Conservation (phyloP, 1,140 invertebrate genomes). For the Dendroctonus ponderosae region DNA sequence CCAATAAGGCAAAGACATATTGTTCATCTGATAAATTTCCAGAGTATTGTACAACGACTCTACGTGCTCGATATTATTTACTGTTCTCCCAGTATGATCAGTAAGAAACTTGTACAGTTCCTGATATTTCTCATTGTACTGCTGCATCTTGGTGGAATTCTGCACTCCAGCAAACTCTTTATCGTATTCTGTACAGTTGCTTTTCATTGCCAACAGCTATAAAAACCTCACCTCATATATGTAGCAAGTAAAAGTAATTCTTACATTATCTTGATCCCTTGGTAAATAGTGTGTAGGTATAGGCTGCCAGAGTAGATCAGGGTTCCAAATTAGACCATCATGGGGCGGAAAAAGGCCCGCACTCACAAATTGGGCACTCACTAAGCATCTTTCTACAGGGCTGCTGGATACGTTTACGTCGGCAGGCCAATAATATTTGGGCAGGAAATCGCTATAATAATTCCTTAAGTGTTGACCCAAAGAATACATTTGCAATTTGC, state of each 20-base stretch:
- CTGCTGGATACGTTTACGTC: conserved; percentile 76
- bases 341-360: conserved; percentile 80
- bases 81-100: conserved; percentile 64
- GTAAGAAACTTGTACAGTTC: conserved; percentile 65
- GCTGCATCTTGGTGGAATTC: conserved; percentile 55
- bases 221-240: conserved; percentile 29
- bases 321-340: conserved; percentile 68
- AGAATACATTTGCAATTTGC: conserved; percentile 73
- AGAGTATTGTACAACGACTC: conserved; percentile 74
- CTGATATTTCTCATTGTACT: conserved; percentile 57
- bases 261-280: conserved; percentile 45
- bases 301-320: conserved; percentile 78
- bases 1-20: conserved; percentile 69
- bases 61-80: conserved; percentile 64
- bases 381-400: conserved; percentile 77
- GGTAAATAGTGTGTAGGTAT: conserved; percentile 79
- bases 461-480: conserved; percentile 72
- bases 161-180: conserved; percentile 57
- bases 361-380: conserved; percentile 79
- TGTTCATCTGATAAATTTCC: conserved; percentile 66
- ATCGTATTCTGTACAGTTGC: conserved; percentile 63
- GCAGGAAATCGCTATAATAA: conserved; percentile 66
- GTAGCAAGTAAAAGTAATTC: conserved; percentile 3
- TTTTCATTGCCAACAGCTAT: conserved; percentile 63
- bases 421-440: conserved; percentile 61